Base-by-base conservation (phyloP, 2,113 vertebrate species). In the Tupaia chinensis region DNA sequence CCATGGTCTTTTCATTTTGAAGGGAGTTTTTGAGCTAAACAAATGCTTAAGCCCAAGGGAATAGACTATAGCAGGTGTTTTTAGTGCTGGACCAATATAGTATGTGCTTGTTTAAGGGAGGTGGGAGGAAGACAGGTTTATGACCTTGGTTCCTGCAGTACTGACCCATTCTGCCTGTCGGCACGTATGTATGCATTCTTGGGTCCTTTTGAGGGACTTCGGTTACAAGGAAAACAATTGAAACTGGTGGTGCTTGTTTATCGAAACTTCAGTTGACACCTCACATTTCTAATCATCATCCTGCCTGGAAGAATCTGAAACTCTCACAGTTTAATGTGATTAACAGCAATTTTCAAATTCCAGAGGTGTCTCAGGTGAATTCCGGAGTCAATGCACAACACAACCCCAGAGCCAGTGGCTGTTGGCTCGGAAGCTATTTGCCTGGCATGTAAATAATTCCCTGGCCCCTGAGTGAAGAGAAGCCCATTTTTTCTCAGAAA, bases 321-420 rank as follows among this genome's bases (percentile, higher is more conserved):
- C 32, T 53, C 53, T 87, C 91, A 82, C 70, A 63, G 63, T 44
- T 76, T 88, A 94, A 87, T 91, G 63, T 91, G 77, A 90, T 90
- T 65, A 95, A 73, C 60, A 95, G 84, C 87, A 86, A 68, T 92
- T 96, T 91, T 96, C 88, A 89, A 80, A 94, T 95, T 97, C 92
- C 95, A 93, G 85, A 83, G 66, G 74, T 66, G 19, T 76, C 84
- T 80, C 0, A 2, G 81, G 90, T 94, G 63, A 94, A 81, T 92
- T 95, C 90, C 74, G 82, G 76, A 85, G 92, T 94, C 78, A 86
- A 13, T 11, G 16, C 73, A 65, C 14, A 20, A 73, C 78, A 23
- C 0, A 1, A 66, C 74, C 60, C 87, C 56, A 29, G 60, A 85
- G 77, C 23, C 91, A 19, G 91, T 95, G 86, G 61, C 73, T 91